Evolutionary conservation across 2,888 invertebrate genomes (phyloP).

Genomic region (Drosophila longiperda): DNA sequence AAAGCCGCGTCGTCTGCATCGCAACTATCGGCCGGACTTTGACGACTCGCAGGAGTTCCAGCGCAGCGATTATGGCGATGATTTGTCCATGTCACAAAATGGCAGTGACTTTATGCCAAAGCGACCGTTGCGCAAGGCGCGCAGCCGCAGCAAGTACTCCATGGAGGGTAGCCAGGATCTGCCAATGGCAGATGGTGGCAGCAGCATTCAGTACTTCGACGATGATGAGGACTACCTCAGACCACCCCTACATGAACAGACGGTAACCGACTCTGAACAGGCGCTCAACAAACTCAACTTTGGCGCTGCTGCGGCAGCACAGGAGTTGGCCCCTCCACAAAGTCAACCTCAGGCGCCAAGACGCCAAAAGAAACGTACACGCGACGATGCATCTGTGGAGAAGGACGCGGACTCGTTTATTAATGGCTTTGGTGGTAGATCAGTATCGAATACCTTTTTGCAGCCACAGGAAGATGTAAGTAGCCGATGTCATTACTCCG

Average conservation of each 20-base stretch:
- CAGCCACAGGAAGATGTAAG: conserved; percentile 84
- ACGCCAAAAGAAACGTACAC: conserved; percentile 82
- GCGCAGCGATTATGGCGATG: conserved; percentile 82
- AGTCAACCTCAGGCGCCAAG: conserved; percentile 84
- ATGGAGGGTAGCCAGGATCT: conserved; percentile 85
- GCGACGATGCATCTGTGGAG: conserved; percentile 81
- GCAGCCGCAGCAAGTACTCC: conserved; percentile 83
- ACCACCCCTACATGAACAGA: conserved; percentile 67
- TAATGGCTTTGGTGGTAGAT: conserved; percentile 85
- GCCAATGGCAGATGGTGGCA: conserved; percentile 78
- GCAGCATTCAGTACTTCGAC: conserved; percentile 82
- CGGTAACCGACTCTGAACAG: conserved; percentile 54
- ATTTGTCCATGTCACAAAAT: conserved; percentile 83
- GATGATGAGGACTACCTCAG: conserved; percentile 84
- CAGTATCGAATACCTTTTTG: conserved; percentile 84
- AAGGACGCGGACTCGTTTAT: conserved; percentile 84
- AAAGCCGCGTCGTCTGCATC: conserved; percentile 82
- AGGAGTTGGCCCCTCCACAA: conserved; percentile 47
- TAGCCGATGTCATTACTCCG: not conserved
- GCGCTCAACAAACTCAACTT: conserved; percentile 71
- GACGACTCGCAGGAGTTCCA: conserved; percentile 82
- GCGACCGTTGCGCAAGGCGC: conserved; percentile 86
- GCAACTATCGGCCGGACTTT: conserved; percentile 75
- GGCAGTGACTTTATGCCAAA: conserved; percentile 85
- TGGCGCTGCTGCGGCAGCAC: conserved; percentile 27